phyloP scores from a whole-genome alignment of 23 tunicate genomes.

The Trididemnum nubilum region DNA sequence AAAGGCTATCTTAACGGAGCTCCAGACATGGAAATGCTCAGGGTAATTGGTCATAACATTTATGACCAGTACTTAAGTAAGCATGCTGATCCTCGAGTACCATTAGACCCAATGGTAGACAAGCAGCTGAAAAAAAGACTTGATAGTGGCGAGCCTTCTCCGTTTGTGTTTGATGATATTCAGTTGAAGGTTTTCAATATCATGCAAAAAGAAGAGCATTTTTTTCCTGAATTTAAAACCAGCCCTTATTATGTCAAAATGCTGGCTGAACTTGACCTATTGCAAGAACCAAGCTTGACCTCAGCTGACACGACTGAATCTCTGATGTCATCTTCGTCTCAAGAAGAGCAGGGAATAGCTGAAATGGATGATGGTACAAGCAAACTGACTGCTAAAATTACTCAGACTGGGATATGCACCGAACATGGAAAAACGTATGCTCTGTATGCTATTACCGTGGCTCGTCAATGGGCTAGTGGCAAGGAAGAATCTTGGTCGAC shows the following conservation, averaged over 20 bases:
- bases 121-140: constrained; percentile 55
- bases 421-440: constrained; percentile 97
- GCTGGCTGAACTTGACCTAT: constrained; percentile 85
- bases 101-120: constrained; percentile 52
- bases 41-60: constrained; percentile 79
- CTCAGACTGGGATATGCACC: constrained; percentile 90
- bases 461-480: constrained; percentile 50
- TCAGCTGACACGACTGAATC: constrained; percentile 74
- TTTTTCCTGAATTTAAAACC: constrained; percentile 83
- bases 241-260: constrained; percentile 61
- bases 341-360: constrained; percentile 31
- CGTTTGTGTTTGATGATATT: constrained; percentile 85
- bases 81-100: constrained; percentile 79
- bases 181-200: constrained; percentile 72
- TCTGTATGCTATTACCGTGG: constrained; percentile 79
- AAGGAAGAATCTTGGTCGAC: constrained; percentile 85
- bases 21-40: constrained; percentile 84
- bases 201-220: constrained; percentile 74
- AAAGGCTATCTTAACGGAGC: constrained; percentile 57
- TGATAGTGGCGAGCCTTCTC: constrained; percentile 80
- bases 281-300: constrained; percentile 71
- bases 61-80: constrained; percentile 91
- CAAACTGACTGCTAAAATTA: constrained; percentile 71
- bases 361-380: constrained; percentile 42
- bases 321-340: constrained; percentile 49